Conservation (phyloP, 2,113 vertebrate genomes). For the Pelecanoides urinatrix region DNA sequence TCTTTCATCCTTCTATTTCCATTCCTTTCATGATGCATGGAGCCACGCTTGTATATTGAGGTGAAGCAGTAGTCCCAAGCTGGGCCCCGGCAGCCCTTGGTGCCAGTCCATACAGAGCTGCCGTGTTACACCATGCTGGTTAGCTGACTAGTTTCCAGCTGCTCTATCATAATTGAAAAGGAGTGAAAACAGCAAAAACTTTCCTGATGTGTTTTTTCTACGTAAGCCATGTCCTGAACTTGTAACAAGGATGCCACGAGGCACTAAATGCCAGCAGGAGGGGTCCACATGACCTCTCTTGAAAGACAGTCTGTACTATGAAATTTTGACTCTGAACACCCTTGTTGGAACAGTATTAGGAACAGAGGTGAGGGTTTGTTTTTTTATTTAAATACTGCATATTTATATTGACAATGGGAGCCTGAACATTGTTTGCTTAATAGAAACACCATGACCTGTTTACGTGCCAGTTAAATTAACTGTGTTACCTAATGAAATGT, state of each 20-base stretch:
- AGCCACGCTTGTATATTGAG: not conserved
- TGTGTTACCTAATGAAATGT: slow-evolving; percentile 32
- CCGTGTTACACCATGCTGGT: fast-evolving
- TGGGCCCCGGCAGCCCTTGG: not conserved
- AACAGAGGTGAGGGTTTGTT: not conserved
- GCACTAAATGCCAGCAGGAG: not conserved
- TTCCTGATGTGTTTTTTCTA: not conserved
- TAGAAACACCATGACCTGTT: not conserved
- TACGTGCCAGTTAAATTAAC: slow-evolving; percentile 3
- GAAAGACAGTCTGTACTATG: not conserved
- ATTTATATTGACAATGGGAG: slow-evolving; percentile 22
- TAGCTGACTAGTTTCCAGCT: not conserved
- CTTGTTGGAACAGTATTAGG: not conserved
- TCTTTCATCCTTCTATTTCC: not conserved
- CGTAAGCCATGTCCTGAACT: not conserved
- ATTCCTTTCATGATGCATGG: not conserved
- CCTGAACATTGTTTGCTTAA: not conserved
- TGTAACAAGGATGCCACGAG: not conserved
- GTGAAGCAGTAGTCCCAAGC: not conserved
- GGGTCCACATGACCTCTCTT: not conserved
- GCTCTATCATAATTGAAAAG: not conserved
- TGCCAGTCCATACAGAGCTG: not conserved
- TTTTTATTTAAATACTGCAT: slow-evolving; percentile 9
- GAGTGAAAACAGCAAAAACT: not conserved
- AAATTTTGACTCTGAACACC: not conserved